Evolutionary conservation across 2,797 vertebrate species (phyloP).

Genomic region (Rhinatrema bivittatum): DNA sequence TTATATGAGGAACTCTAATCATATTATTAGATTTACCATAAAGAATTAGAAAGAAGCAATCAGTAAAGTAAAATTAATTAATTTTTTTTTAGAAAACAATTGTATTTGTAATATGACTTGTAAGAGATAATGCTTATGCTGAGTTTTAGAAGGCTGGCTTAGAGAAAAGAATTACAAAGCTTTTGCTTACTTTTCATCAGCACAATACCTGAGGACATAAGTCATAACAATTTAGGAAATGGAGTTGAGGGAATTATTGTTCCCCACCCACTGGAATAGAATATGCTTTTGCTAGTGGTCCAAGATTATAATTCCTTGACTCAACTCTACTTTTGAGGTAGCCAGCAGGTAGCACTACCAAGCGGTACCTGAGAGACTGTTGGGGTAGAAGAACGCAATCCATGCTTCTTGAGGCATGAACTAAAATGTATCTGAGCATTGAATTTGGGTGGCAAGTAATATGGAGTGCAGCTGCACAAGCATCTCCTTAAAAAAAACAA

Average conservation of each 20-base stretch:
- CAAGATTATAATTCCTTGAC: too few relatives aligned
- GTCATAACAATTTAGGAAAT: background rate
- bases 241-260: background rate
- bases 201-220: background rate
- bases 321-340: too few relatives aligned
- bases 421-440: too few relatives aligned
- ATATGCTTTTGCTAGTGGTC: too few relatives aligned
- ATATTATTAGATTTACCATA: constrained; percentile 50
- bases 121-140: background rate
- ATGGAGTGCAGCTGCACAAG: too few relatives aligned
- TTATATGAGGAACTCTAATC: constrained; percentile 50
- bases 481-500: too few relatives aligned
- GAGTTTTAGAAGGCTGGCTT: background rate
- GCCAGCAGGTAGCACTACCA: too few relatives aligned
- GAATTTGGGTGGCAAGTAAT: too few relatives aligned
- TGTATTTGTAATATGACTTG: constrained; percentile 17
- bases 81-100: constrained; percentile 21
- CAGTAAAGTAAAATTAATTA: constrained; percentile 20
- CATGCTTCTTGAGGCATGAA: too few relatives aligned
- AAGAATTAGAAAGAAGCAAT: constrained; percentile 20
- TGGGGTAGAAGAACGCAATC: too few relatives aligned
- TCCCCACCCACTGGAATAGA: too few relatives aligned
- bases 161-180: background rate
- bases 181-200: background rate
- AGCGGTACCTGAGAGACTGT: too few relatives aligned